Evolutionary conservation across 2,888 invertebrate genomes (phyloP), one percentile per base, ranked within the genome.

Genomic region (Agriopis leucophaearia): DNA sequence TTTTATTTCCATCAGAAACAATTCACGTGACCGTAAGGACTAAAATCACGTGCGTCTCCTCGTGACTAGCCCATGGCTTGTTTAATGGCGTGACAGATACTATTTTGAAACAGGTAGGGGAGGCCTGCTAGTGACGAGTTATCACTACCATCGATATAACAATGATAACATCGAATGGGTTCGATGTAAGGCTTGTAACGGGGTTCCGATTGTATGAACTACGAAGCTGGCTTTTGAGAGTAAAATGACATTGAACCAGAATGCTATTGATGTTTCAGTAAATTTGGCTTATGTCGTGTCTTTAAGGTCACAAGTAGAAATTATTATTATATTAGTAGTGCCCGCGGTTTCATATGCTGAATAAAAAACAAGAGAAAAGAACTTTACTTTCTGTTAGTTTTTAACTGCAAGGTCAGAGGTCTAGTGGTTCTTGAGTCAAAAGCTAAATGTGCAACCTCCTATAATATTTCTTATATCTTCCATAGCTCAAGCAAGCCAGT

Each of bases 401-500:
- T 27, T 27, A 0, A 27, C 27, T 27, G 27, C 27, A 27, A 3
- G 3, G 3, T 5, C 5, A 27, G 27, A 27, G 27, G 27, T 2
- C 27, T 27, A 27, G 27, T 27, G 27, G 27, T 27, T 27, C 27
- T 27, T 3, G 5, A 47, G 47, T 15, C 8, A 8, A 50, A 27
- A 50, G 6, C 27, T 50, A 27, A 50, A 16, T 56, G 35, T 48
- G 42, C 35, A 59, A 59, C 27, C 13, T 16, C 40, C 52, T 36
- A 27, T 27, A 5, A 27, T 27, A 27, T 27, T 52, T 52, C 12
- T n/a, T n/a, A n/a, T 15, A 15, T 35, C 27, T 56, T 16, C 56
- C 27, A 59, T 40, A 51, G 51, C 48, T 45, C 40, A 70, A 64
- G 44, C 45, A 54, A 54, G 65, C 66, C 66, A 52, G 48, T 73